Evolutionary conservation across 1,140 invertebrate genomes (phyloP), one percentile per base, ranked within the genome.

Genomic region (Megalopta genalis): DNA sequence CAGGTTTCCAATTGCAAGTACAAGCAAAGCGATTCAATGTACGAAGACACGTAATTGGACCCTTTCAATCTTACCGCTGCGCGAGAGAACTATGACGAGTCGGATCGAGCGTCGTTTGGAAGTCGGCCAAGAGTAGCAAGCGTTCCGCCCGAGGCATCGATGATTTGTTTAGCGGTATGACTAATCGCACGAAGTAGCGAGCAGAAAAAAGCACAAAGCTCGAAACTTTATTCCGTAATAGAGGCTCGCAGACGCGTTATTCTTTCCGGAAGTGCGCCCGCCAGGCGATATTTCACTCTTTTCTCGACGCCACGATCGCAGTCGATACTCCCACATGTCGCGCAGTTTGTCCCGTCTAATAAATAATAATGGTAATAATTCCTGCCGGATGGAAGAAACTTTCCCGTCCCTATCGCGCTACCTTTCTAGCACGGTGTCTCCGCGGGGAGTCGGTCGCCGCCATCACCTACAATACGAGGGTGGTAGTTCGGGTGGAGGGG

Each of bases 341-440:
- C 25, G 25, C 27, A 46, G 10, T 46, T 27, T 23, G 0, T 7
- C 27, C 8, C 3, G 42, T 49, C 46, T 49, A 42, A 67, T 67
- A 75, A 77, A 77, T 70, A 77, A 70, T 69, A 77, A 77, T 37
- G 18, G 54, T n/a, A 49, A 70, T 69, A 70, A 77, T 77, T 77
- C 57, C 67, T 52, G 10, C 14, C 27, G 14, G 52, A 32, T 18
- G 57, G 67, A 77, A 27, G 8, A 70, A 70, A 77, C 64, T 76
- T 76, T 67, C 49, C 0, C 12, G 42, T 16, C 39, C 37, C 37
- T 37, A 10, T 25, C 8, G 39, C 27, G 25, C 25, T 21, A 69
- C 9, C 18, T 2, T 57, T 37, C n/a, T 37, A 4, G 39, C 27
- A n/a, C 23, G 25, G 5, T 21, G 52, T 4, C 16, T 57, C 54